Percentiles rank a stretch among this genome's conserved stretches.
Conservation (phyloP, 2,888 invertebrate genomes). For the Tiliacea aurago region DNA sequence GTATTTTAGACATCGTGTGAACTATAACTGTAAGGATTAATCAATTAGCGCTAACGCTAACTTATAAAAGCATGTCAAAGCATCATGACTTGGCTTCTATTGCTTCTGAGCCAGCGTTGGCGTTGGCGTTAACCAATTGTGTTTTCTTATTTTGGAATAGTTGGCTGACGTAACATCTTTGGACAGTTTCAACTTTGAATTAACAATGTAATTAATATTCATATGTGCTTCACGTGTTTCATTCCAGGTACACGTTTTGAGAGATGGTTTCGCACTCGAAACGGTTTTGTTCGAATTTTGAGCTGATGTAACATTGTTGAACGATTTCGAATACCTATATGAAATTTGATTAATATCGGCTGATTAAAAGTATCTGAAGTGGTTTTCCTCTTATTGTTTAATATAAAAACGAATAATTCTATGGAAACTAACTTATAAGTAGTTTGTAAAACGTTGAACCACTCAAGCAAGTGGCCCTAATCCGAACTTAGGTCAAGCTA, state of each 20-base stretch:
- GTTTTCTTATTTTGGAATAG: conserved; percentile 19
- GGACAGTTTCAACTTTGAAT: conserved; percentile 21
- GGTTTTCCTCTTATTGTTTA: background rate
- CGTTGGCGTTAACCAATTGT: conserved; percentile 11
- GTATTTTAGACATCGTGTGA: background rate
- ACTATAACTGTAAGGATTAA: background rate
- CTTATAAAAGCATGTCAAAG: background rate
- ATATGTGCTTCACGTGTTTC: background rate
- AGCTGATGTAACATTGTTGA: conserved; percentile 41
- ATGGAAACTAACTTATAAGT: background rate
- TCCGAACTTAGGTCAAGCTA: conserved; percentile 19
- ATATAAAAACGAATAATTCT: background rate
- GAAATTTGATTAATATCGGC: background rate
- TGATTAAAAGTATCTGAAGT: conserved; percentile 5
- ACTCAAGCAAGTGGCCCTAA: conserved; percentile 7
- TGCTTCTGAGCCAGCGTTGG: background rate
- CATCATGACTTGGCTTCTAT: background rate
- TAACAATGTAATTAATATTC: conserved; percentile 26
- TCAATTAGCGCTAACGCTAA: background rate
- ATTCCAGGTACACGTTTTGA: conserved; percentile 29
- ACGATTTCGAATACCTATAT: conserved; percentile 13
- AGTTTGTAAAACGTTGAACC: background rate
- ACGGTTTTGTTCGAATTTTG: background rate
- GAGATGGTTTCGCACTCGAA: conserved; percentile 24
- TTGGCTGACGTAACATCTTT: conserved; percentile 38